Evolutionary conservation across 2,113 vertebrate species (phyloP).

Genomic region (Ifrita kowaldi): DNA sequence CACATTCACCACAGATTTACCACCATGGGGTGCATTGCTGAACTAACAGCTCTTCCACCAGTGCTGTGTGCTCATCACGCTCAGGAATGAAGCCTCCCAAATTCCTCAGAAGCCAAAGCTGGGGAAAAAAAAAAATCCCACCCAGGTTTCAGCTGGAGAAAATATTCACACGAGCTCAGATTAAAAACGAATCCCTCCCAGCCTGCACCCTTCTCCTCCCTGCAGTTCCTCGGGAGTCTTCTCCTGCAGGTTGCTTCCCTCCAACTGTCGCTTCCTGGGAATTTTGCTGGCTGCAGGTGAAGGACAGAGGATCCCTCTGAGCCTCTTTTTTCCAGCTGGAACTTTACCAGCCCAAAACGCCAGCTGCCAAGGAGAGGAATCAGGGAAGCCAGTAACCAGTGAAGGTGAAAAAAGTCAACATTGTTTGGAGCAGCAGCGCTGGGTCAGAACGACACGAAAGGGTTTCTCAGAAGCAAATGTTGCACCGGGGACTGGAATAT

Average conservation of each 20-base stretch:
- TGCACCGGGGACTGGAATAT: neutral
- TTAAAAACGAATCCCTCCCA: neutral
- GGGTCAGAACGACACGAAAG: constrained; percentile 2
- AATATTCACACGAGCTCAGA: neutral
- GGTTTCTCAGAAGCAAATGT: neutral
- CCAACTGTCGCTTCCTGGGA: neutral
- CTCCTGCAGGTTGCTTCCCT: neutral
- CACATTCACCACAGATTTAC: neutral
- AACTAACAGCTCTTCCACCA: neutral
- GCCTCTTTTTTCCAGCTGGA: neutral
- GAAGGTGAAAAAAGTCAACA: neutral
- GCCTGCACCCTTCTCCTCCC: neutral
- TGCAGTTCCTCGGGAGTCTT: neutral
- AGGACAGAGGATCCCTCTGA: neutral
- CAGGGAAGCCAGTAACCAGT: neutral
- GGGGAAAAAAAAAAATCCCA: neutral
- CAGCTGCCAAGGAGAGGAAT: neutral
- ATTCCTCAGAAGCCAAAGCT: neutral
- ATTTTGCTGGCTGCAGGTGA: neutral
- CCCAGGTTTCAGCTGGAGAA: neutral
- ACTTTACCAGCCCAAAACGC: neutral
- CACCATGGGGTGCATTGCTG: neutral
- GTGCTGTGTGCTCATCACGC: neutral
- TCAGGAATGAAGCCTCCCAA: constrained; percentile 13
- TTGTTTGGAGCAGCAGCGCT: neutral